These are phyloP conservation scores for Zaprionus gabonicus DNA, from an alignment of 1,140 invertebrate species.

Conservation along the genomic window DNA sequence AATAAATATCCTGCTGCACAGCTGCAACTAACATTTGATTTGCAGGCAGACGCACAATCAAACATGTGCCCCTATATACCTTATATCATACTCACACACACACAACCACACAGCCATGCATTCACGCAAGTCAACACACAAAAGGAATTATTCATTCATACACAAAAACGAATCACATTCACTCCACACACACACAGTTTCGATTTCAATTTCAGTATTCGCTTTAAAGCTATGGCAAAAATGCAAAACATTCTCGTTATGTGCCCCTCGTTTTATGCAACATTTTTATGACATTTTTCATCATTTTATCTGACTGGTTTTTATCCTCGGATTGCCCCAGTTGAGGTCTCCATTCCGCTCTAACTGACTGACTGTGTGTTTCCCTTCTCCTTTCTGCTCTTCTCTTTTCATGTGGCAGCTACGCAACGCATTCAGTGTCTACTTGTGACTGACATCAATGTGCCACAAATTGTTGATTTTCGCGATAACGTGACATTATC, in stretches of 20 bases:
- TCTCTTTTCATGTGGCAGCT: constrained; percentile 44
- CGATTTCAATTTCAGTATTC: constrained; percentile 2
- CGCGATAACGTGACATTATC: constrained; percentile 85
- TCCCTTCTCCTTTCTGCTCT: constrained; percentile 3
- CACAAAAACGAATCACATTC: not conserved
- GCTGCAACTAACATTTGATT: not conserved
- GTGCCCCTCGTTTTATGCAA: constrained; percentile 30
- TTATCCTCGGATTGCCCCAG: not conserved
- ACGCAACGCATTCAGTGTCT: constrained; percentile 75
- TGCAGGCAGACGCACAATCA: not conserved
- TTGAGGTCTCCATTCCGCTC: constrained; percentile 18
- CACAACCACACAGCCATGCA: no score
- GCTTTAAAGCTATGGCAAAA: constrained; percentile 29
- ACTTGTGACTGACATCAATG: constrained; percentile 83
- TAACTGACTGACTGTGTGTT: constrained; percentile 13
- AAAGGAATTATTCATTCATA: constrained; percentile 10
- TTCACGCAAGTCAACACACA: not conserved
- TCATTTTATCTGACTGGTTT: constrained; percentile 71
- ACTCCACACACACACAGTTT: not conserved
- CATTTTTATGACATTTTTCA: constrained; percentile 71
- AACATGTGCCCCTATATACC: not conserved
- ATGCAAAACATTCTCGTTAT: constrained; percentile 55
- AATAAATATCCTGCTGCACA: not conserved
- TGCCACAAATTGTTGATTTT: constrained; percentile 85
- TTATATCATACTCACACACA: not conserved